Evolutionary conservation across 1,140 invertebrate species (phyloP), one percentile per base, ranked within the genome.

Genomic region (Danaus melanippus): DNA sequence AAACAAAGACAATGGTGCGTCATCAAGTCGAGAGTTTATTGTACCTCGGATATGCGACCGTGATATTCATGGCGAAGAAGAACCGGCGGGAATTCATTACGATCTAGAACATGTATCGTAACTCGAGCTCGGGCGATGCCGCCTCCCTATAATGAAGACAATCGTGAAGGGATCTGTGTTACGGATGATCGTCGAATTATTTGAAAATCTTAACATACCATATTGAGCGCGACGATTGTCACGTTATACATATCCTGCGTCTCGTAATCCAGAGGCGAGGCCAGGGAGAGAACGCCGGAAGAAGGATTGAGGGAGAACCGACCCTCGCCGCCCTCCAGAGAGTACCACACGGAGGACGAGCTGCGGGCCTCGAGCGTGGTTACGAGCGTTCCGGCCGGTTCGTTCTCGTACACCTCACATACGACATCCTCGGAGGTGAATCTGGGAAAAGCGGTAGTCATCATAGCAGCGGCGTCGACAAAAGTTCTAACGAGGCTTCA

Each of bases 71-170:
- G 96, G 94, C 60, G 90, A 91, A 17, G 96, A 89, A 70, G 89
- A 86, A 11, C 95, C 93, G 97, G 96, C n/a, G 91, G 83, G 87
- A 96, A 97, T 79, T 98, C 96, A 86, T 98, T 95, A 62, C 88
- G 89, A 78, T 95, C 94, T 50, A 94, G 80, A 49, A 95, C 91
- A 76, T 94, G 93, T 11, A 95, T 89, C n/a, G 92, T 88, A 9
- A 95, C 89, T 63, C 89, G 90, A 55, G 92, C 93, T 3, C 64
- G 73, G 0, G 93, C 91, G 12, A 88, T 89, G 9, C 90, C 90
- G 10, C 92, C 92, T 15, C 93, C 92, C 91, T 92, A 77, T 41
- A 69, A 43, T 10, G 15, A 9, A 21, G 9, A 17, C 15, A 42
- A 47, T 8, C 39, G 10, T 47, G 9, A 48, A 8, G 11, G 51